These are phyloP conservation scores for Philotrypesis tridentata DNA, from an alignment of 1,140 invertebrate species.

Conservation along the genomic window DNA sequence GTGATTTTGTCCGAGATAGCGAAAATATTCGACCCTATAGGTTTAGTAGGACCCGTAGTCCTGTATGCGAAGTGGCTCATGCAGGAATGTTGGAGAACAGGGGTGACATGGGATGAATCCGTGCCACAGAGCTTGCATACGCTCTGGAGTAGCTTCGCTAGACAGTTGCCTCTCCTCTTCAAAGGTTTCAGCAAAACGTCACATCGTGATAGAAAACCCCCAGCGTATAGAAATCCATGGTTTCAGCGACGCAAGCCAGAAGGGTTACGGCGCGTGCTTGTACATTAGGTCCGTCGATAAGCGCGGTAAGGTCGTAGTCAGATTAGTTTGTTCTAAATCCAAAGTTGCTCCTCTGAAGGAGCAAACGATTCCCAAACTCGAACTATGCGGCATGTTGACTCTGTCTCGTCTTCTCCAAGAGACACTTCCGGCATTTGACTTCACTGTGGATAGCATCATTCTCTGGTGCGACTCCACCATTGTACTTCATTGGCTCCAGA, in stretches of 20 bases:
- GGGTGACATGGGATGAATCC: neutral
- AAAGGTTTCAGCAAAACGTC: conserved; percentile 38
- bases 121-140: too few relatives aligned
- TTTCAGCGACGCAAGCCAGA: too few relatives aligned
- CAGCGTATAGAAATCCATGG: too few relatives aligned
- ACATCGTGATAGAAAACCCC: too few relatives aligned
- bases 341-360: conserved; percentile 26
- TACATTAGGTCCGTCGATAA: conserved; percentile 2
- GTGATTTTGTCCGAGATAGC: neutral
- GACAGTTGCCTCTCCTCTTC: too few relatives aligned
- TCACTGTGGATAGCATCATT: neutral
- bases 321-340: conserved; percentile 6
- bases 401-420: too few relatives aligned
- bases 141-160: too few relatives aligned
- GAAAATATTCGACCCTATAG: neutral
- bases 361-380: neutral
- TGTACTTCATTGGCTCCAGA: conserved; percentile 47
- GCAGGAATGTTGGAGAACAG: too few relatives aligned
- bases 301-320: neutral
- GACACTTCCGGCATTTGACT: neutral
- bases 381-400: too few relatives aligned
- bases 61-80: too few relatives aligned
- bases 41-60: neutral
- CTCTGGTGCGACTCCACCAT: conserved; percentile 39
- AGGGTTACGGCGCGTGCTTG: conserved; percentile 22